These are phyloP conservation scores for Bombylius major DNA, from an alignment of 2,888 invertebrate genomes.

Conservation along the genomic window DNA sequence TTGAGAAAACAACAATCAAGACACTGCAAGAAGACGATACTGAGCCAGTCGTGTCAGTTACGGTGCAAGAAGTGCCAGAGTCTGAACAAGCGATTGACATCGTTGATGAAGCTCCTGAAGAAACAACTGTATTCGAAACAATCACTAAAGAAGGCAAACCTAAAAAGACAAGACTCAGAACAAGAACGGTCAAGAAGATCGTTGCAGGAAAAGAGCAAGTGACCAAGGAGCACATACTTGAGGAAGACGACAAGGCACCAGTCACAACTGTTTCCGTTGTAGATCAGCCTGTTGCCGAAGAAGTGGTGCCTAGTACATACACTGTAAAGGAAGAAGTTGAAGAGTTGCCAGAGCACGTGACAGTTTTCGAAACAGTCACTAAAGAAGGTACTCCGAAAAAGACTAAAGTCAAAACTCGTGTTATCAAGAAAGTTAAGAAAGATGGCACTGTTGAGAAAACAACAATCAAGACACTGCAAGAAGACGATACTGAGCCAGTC, in stretches of 20 bases:
- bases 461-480: constrained; percentile 27
- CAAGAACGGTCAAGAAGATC: constrained; percentile 24
- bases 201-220: constrained; percentile 27
- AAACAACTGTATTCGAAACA: constrained; percentile 29
- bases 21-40: constrained; percentile 25
- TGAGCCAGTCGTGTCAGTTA: constrained; percentile 24
- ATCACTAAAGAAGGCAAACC: constrained; percentile 17
- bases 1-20: constrained; percentile 23
- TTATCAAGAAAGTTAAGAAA: constrained; percentile 18
- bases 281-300: constrained; percentile 6
- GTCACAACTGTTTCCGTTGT: constrained; percentile 22
- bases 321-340: constrained; percentile 2
- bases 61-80: constrained; percentile 13
- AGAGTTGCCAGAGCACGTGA: constrained; percentile 19
- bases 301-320: constrained; percentile 2
- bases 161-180: constrained; percentile 22
- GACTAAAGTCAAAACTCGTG: constrained; percentile 29
- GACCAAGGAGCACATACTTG: constrained; percentile 32
- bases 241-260: constrained; percentile 29
- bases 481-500: constrained; percentile 23
- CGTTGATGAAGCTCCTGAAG: constrained; percentile 8
- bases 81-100: constrained; percentile 11
- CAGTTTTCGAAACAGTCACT: constrained; percentile 33
- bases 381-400: constrained; percentile 29
- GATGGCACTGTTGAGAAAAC: constrained; percentile 21